phyloP scores from a whole-genome alignment of 2,797 vertebrate species.

The Scolopax bukidnonensis region DNA sequence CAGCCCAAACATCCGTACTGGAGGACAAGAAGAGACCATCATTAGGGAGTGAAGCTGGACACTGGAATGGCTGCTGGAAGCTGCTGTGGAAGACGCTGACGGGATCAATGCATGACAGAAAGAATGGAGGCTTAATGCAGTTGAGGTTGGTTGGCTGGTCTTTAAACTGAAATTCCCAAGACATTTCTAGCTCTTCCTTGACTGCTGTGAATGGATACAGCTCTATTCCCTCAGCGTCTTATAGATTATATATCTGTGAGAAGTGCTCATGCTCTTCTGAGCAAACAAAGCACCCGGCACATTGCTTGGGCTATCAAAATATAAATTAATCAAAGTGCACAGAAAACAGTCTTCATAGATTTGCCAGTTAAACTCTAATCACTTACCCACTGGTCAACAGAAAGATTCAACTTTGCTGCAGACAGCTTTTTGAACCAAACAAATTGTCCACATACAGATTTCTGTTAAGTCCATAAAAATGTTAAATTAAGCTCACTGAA shows the following conservation, averaged over 20 bases:
- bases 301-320: neutral
- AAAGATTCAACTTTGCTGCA: neutral
- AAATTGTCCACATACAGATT: neutral
- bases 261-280: neutral
- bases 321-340: neutral
- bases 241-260: neutral
- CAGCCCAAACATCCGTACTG: neutral
- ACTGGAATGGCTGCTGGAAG: neutral
- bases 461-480: neutral
- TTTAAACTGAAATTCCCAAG: neutral
- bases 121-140: neutral
- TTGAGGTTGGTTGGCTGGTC: neutral
- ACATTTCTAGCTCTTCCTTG: neutral
- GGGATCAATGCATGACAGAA: fast-evolving
- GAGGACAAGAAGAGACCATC: neutral
- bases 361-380: neutral
- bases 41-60: neutral
- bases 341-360: neutral
- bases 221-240: neutral
- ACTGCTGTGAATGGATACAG: neutral
- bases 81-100: neutral
- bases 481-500: neutral
- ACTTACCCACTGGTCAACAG: neutral
- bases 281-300: neutral
- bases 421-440: neutral